A percentile compares a stretch with the other conserved stretches of the same genome.
Evolutionary conservation across 1,140 invertebrate species (phyloP).

Genomic region (Hyposmocoma kahamanoa): DNA sequence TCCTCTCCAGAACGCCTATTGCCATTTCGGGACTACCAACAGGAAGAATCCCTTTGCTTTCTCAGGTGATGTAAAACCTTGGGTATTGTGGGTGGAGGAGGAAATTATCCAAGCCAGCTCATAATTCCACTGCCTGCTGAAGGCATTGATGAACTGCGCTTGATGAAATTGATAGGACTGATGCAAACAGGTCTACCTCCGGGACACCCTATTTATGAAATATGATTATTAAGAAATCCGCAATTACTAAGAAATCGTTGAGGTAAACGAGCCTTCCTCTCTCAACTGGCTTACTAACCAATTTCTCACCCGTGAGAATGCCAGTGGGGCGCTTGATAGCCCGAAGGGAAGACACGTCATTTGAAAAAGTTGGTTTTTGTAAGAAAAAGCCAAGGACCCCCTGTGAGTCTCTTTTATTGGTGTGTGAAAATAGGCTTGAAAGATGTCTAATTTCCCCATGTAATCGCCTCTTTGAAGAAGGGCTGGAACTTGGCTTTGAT

Average conservation of each 20-base stretch:
- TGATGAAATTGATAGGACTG: not conserved
- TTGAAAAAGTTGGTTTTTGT: constrained; percentile 16
- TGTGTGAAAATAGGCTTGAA: constrained; percentile 29
- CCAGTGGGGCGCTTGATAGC: constrained; percentile 14
- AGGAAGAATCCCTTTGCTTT: not conserved
- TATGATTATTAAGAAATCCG: constrained; percentile 5
- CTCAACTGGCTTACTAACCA: constrained; percentile 21
- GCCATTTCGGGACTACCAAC: constrained; percentile 4
- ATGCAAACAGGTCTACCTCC: constrained; percentile 9
- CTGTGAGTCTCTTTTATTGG: constrained; percentile 24
- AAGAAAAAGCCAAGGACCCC: constrained; percentile 19
- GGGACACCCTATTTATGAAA: constrained; percentile 23
- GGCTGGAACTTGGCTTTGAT: constrained; percentile 1
- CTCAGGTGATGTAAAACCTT: constrained; percentile 7
- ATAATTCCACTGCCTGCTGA: constrained; percentile 19
- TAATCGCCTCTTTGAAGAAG: constrained; percentile 18
- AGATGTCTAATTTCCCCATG: constrained; percentile 24
- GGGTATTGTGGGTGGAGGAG: constrained; percentile 6
- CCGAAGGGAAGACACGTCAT: constrained; percentile 20
- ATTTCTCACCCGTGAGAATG: constrained; percentile 19
- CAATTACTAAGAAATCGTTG: constrained; percentile 28
- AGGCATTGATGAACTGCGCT: constrained; percentile 19
- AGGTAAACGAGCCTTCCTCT: constrained; percentile 24
- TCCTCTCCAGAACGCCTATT: constrained; percentile 1
- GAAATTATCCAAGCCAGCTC: constrained; percentile 13